These are phyloP conservation scores for Clarias macrocephalus DNA, from an alignment of 2,113 vertebrate species.

Conservation along the genomic window DNA sequence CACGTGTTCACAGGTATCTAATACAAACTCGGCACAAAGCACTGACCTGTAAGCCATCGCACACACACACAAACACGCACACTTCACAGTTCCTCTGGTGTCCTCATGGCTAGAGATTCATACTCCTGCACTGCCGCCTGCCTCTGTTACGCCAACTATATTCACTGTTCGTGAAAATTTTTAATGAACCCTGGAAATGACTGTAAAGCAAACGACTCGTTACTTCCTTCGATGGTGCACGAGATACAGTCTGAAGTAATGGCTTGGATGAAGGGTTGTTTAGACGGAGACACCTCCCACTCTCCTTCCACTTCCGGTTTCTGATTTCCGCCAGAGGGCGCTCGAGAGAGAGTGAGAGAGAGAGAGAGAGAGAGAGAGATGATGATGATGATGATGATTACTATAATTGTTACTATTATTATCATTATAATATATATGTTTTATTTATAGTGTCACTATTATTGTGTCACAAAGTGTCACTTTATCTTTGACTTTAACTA, in stretches of 20 bases:
- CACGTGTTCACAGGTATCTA: neutral
- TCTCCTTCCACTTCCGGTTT: neutral
- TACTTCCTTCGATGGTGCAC: neutral
- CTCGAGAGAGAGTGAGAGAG: neutral
- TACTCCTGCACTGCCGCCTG: neutral
- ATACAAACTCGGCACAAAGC: slow-evolving; percentile 4
- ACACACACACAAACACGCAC: neutral
- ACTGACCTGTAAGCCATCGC: slow-evolving; percentile 28
- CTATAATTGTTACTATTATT: too few relatives aligned
- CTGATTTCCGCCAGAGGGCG: neutral
- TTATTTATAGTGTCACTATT: too few relatives aligned
- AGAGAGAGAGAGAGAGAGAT: too few relatives aligned
- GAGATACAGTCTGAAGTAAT: slow-evolving; percentile 4
- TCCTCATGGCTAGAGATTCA: neutral
- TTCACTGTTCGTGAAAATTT: neutral
- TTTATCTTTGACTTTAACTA: too few relatives aligned
- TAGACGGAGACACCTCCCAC: neutral
- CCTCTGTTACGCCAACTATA: neutral
- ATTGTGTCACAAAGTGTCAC: too few relatives aligned
- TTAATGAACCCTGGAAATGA: neutral
- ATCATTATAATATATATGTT: too few relatives aligned
- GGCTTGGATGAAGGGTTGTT: neutral
- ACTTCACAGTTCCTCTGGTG: neutral
- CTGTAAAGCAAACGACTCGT: neutral
- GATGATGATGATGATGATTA: too few relatives aligned